Percentiles rank a stretch among this genome's conserved stretches.
Conservation (phyloP, 2,113 vertebrate species). For the mouse (Mus musculus) region DNA sequence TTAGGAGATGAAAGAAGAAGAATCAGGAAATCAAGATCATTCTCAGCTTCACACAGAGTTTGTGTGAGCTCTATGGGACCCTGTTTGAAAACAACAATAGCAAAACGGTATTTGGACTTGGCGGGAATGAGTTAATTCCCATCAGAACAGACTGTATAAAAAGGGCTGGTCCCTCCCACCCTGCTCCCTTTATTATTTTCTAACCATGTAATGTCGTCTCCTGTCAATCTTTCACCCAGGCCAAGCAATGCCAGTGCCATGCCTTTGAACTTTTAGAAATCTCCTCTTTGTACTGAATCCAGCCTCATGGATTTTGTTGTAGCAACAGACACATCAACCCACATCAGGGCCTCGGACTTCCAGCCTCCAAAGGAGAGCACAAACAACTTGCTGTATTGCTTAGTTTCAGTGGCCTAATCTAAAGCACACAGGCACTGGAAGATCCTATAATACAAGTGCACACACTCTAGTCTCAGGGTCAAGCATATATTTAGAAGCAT, state of each 20-base stretch:
- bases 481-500: neutral
- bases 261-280: neutral
- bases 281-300: neutral
- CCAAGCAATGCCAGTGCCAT: neutral
- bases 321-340: neutral
- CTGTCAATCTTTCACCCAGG: neutral
- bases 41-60: neutral
- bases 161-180: neutral
- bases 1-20: neutral
- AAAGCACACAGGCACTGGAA: fast-evolving
- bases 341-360: neutral
- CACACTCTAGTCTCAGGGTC: neutral
- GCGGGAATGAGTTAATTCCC: neutral
- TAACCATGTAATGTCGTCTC: neutral
- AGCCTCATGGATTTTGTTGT: neutral
- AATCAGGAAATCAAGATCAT: neutral
- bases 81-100: neutral
- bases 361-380: neutral
- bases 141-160: neutral
- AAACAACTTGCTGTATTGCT: too few relatives aligned
- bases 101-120: neutral
- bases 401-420: fast-evolving
- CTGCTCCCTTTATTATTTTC: neutral
- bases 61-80: neutral
- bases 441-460: neutral